These are phyloP conservation scores for Drosophila fungiperda DNA, from an alignment of 2,888 invertebrate species.

Conservation along the genomic window DNA sequence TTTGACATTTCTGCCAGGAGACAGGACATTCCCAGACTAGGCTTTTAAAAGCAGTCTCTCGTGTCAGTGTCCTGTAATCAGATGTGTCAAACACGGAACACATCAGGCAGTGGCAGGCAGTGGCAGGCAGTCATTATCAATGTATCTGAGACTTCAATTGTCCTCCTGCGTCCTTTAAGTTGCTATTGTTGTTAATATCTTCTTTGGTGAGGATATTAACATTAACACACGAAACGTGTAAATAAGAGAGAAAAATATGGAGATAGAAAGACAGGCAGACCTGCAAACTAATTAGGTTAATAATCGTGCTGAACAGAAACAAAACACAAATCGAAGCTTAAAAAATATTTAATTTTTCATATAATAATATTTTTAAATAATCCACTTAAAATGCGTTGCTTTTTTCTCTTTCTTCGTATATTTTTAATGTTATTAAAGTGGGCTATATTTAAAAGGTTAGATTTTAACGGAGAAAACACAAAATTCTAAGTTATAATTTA, in stretches of 20 bases:
- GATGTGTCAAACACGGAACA: conserved; percentile 3
- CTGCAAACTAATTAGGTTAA: neutral
- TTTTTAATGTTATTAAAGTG: neutral
- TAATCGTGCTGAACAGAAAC: neutral
- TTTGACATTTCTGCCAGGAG: neutral
- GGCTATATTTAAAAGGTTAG: neutral
- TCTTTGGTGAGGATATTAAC: neutral
- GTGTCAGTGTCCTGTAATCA: conserved; percentile 16
- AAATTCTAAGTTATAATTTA: neutral
- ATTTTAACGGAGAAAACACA: neutral
- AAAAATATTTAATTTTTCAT: neutral
- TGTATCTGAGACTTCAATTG: conserved; percentile 20
- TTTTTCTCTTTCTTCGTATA: neutral
- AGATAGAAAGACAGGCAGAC: neutral
- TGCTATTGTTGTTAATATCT: neutral
- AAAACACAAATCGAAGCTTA: neutral
- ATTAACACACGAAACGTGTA: neutral
- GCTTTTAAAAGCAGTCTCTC: conserved; percentile 21
- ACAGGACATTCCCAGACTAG: neutral
- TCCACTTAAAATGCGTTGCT: neutral
- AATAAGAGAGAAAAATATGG: neutral
- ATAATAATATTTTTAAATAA: too few species aligned
- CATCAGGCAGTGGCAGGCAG: neutral
- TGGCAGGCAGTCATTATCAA: conserved; percentile 16
- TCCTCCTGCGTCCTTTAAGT: conserved; percentile 3